A percentile compares a stretch with the other conserved stretches of the same genome.
phyloP scores from a whole-genome alignment of 2,797 vertebrate genomes.

The Discoglossus pictus region DNA sequence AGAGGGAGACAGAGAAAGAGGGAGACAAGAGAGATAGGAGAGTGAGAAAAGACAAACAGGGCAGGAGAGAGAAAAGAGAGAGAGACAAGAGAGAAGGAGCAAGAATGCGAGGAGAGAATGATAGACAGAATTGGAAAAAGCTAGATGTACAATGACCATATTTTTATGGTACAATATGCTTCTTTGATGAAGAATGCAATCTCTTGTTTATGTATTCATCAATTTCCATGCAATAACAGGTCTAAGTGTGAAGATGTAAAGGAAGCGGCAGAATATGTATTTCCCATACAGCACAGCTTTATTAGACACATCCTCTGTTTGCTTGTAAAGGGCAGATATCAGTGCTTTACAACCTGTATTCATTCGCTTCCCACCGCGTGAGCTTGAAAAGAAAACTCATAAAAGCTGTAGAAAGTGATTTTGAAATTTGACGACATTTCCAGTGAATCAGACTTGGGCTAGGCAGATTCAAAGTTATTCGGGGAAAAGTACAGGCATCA shows the following conservation, averaged over 20 bases:
- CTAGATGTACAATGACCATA: too few species aligned
- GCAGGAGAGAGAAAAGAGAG: too few species aligned
- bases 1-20: too few species aligned
- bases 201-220: conserved; percentile 19
- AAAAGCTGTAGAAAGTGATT: conserved; percentile 36
- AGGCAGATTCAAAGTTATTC: conserved; percentile 44
- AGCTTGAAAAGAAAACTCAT: conserved; percentile 41
- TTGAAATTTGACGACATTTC: conserved; percentile 37
- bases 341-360: conserved; percentile 26
- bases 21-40: too few species aligned
- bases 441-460: conserved; percentile 25
- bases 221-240: conserved; percentile 37
- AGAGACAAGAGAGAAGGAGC: too few species aligned
- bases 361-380: conserved; percentile 40
- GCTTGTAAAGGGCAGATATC: conserved; percentile 33
- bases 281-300: conserved; percentile 20
- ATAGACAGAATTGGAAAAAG: too few species aligned
- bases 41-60: too few species aligned
- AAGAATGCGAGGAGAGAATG: too few species aligned
- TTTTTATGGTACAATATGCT: too few species aligned
- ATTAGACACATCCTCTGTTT: conserved; percentile 34
- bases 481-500: conserved; percentile 15
- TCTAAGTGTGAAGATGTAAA: conserved; percentile 26
- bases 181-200: too few species aligned
- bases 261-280: conserved; percentile 8